These are phyloP conservation scores for Atethmia centrago DNA, from an alignment of 2,888 invertebrate genomes.

Conservation along the genomic window DNA sequence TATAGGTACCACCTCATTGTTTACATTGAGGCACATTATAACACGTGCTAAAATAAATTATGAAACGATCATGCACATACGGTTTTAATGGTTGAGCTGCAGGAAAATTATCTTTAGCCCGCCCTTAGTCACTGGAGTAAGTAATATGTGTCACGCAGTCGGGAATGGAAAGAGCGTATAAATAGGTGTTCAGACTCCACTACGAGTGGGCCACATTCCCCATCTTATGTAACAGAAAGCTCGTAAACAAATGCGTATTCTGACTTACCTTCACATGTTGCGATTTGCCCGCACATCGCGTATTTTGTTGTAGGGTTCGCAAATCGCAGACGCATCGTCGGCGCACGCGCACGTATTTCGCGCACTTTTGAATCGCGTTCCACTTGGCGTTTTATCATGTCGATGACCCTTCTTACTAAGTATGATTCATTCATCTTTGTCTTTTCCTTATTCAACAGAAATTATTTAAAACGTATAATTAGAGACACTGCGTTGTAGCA, in stretches of 20 bases:
- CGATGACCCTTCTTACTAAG: constrained; percentile 55
- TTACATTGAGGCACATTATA: constrained; percentile 47
- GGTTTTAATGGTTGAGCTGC: constrained; percentile 65
- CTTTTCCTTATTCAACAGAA: constrained; percentile 49
- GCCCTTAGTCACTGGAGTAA: constrained; percentile 83
- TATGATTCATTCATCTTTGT: constrained; percentile 48
- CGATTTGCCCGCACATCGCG: constrained; percentile 71
- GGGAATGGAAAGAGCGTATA: constrained; percentile 86
- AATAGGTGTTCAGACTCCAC: constrained; percentile 81
- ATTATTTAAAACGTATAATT: constrained; percentile 15
- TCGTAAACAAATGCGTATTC: constrained; percentile 84
- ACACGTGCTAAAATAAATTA: constrained; percentile 54
- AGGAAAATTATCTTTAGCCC: constrained; percentile 79
- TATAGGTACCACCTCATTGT: constrained; percentile 31
- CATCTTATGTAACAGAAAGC: constrained; percentile 81
- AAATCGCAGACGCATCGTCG: constrained; percentile 58
- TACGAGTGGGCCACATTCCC: constrained; percentile 80
- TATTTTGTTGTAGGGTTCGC: constrained; percentile 64
- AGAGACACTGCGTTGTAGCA: background rate
- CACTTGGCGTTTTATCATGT: constrained; percentile 40
- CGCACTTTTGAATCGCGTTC: constrained; percentile 32
- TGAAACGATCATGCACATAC: constrained; percentile 60
- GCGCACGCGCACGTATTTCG: constrained; percentile 19
- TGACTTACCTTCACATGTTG: constrained; percentile 66
- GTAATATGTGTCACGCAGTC: constrained; percentile 84